Percentiles rank a stretch among this genome's conserved stretches.
These are phyloP conservation scores for Acleris cristana DNA, from an alignment of 2,888 invertebrate species.

Conservation along the genomic window DNA sequence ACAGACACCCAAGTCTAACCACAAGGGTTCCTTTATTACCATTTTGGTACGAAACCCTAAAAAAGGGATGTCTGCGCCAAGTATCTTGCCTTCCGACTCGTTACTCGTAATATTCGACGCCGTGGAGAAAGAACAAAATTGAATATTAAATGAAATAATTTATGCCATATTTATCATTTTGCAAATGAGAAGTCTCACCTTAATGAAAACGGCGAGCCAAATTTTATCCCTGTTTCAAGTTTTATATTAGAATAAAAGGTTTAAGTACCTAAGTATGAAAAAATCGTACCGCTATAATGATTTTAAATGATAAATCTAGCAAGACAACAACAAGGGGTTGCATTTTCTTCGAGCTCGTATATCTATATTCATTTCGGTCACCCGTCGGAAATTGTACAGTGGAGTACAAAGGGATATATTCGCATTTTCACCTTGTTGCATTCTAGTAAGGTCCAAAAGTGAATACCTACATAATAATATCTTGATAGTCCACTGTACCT, in stretches of 20 bases:
- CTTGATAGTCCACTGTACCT: no score
- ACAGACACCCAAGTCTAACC: no score
- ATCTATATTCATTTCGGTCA: no score
- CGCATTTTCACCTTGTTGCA: no score
- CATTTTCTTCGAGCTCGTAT: no score
- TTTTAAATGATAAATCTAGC: no score
- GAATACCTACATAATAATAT: no score
- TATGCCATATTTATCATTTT: constrained; percentile 84
- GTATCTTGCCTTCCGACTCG: constrained; percentile 60
- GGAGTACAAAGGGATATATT: no score
- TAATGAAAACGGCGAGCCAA: constrained; percentile 77
- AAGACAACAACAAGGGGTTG: no score
- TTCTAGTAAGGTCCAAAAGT: no score
- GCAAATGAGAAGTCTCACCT: constrained; percentile 82
- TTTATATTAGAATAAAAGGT: constrained; percentile 30
- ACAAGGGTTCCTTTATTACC: no score
- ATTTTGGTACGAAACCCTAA: constrained; percentile 24
- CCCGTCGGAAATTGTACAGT: no score
- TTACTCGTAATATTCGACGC: constrained; percentile 69
- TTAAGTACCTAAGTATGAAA: not conserved
- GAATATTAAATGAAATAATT: constrained; percentile 85
- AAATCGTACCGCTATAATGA: not conserved
- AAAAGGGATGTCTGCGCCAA: constrained; percentile 78
- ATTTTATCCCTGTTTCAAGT: constrained; percentile 52
- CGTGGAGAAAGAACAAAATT: constrained; percentile 79